Evolutionary conservation across 2,888 invertebrate genomes (phyloP).

Genomic region (Yponomeuta sedellus): DNA sequence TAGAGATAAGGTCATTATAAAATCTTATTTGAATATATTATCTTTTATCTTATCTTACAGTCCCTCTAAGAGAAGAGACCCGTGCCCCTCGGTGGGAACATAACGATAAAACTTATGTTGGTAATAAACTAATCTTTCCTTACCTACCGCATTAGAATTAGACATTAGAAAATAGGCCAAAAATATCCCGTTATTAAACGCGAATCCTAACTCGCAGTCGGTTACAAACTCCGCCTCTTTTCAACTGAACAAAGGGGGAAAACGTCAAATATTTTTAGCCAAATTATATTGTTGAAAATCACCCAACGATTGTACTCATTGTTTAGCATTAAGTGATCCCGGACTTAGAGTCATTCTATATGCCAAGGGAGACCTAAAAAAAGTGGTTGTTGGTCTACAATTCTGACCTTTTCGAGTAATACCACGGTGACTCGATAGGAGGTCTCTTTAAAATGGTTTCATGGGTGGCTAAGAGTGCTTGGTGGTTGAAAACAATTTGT

Average conservation of each 20-base stretch:
- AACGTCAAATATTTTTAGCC: slow-evolving; percentile 18
- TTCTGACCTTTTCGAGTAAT: not conserved
- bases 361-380: not conserved
- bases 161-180: no score
- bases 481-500: slow-evolving; percentile 19
- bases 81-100: no score
- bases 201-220: not conserved
- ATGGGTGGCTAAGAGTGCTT: not conserved
- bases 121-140: no score
- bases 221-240: slow-evolving; percentile 18
- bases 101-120: no score
- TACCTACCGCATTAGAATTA: no score
- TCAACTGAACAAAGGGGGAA: slow-evolving; percentile 15
- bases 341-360: not conserved
- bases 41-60: no score
- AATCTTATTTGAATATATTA: no score
- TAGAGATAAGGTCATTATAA: no score
- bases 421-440: not conserved
- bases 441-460: not conserved
- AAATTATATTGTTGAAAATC: slow-evolving; percentile 16
- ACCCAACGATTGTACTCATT: slow-evolving; percentile 3
- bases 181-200: not conserved
- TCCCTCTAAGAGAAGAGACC: no score
- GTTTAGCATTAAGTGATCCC: not conserved
- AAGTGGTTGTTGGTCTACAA: not conserved